Evolutionary conservation across 2,113 vertebrate species (phyloP), one percentile per base, ranked within the genome.

Genomic region (Motacilla alba): DNA sequence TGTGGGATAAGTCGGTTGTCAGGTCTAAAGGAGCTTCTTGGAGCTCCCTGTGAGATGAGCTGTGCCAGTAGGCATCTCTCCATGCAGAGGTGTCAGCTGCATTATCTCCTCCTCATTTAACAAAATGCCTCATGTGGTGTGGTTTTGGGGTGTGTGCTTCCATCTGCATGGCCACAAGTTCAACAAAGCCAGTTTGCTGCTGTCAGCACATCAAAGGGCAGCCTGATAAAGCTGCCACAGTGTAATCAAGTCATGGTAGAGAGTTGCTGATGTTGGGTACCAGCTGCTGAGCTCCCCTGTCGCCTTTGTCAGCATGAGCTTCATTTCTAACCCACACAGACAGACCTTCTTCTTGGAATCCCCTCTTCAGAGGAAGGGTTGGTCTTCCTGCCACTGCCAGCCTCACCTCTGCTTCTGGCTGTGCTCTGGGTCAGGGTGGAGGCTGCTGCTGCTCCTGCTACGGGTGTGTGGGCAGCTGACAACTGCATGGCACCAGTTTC

Each of bases 111-210:
- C 28, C 23, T 62, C 21, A 39, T 79, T 59, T 33, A 69, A 90
- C 55, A 63, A 4, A 69, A 15, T 0, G 9, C 68, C 52, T 76
- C 76, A 13, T 8, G 2, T 1, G 7, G 3, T 2, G 2, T 50
- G 52, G 7, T 37, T 88, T 44, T 10, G 27, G 73, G 67, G 46
- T n/a, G 37, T 23, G 9, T 22, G 52, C 62, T 91, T 83, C 83
- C 0, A 0, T 86, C 41, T 5, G 28, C 63, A 1, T 27, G 30
- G 56, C 0, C 7, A 26, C 58, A 50, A 30, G 76, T 43, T 62
- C 46, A 27, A 2, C 64, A 13, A 37, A 20, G 70, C 6, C 4
- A 27, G 35, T 76, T 56, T 21, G 56, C 83, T 43, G 80, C 80
- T 89, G 59, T 70, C 3, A 10, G 81, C 70, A 39, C 67, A 39